These are phyloP conservation scores for Anas platyrhynchos DNA, from an alignment of 2,113 vertebrate genomes.

Conservation along the genomic window DNA sequence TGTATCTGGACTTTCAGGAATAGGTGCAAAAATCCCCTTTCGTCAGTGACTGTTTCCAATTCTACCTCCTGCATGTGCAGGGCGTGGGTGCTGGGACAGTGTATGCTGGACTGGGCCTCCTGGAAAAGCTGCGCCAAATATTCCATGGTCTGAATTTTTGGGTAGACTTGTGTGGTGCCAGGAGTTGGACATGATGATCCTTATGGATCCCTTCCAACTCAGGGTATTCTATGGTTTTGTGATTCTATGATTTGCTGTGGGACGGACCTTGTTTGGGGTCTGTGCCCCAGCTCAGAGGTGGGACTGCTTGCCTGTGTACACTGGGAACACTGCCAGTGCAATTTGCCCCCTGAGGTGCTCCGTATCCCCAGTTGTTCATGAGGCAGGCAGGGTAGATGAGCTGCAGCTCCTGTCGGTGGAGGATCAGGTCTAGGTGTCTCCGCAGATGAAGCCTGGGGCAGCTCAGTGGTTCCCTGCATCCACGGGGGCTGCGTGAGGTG, in stretches of 20 bases:
- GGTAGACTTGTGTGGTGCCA: no score
- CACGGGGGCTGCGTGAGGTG: fast-evolving
- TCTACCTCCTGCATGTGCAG: neutral
- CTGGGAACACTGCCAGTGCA: fast-evolving
- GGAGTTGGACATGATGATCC: no score
- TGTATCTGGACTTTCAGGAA: neutral
- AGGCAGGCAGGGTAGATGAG: neutral
- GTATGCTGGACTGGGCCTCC: neutral
- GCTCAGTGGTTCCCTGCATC: neutral
- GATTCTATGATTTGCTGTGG: neutral
- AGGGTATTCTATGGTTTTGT: no score
- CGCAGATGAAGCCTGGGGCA: fast-evolving
- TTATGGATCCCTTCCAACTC: no score
- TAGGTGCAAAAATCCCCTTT: neutral
- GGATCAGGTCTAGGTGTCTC: neutral
- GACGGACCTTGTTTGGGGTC: neutral
- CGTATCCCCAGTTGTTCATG: neutral
- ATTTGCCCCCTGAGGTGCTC: fast-evolving
- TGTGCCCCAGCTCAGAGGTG: neutral
- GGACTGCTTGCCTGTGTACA: neutral
- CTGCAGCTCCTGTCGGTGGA: neutral
- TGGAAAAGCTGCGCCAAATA: neutral
- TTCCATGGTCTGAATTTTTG: no score
- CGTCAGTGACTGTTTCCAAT: neutral
- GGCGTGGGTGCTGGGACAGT: fast-evolving